Evolutionary conservation across 1,140 invertebrate genomes (phyloP).

Genomic region (Linepithema humile): DNA sequence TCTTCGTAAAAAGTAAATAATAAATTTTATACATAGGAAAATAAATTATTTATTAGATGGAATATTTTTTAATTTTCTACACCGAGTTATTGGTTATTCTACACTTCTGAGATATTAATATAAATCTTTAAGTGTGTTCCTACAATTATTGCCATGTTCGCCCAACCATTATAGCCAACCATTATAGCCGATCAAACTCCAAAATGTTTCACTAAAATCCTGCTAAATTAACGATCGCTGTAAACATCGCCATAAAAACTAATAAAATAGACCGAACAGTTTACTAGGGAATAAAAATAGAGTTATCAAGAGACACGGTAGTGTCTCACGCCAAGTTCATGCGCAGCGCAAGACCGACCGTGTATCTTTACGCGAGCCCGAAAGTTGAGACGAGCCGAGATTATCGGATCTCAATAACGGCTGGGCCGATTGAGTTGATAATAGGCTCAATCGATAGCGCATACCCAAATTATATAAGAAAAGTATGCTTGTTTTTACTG

Average conservation of each 20-base stretch:
- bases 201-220: not conserved
- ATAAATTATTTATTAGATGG: too few species aligned
- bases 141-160: not conserved
- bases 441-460: too few species aligned
- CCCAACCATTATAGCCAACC: not conserved
- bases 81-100: not conserved
- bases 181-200: too few species aligned
- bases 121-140: not conserved
- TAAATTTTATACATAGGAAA: not conserved
- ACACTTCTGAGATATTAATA: not conserved
- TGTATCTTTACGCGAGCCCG: too few species aligned
- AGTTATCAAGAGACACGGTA: too few species aligned
- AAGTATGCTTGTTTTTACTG: too few species aligned
- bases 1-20: not conserved
- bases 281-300: not conserved
- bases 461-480: too few species aligned
- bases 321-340: too few species aligned
- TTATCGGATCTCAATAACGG: too few species aligned
- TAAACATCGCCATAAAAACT: constrained; percentile 20
- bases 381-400: too few species aligned
- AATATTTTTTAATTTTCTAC: not conserved
- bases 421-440: too few species aligned
- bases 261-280: not conserved
- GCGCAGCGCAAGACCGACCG: too few species aligned
- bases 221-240: constrained; percentile 3